These are phyloP conservation scores for Plodia interpunctella DNA, from an alignment of 1,140 invertebrate species.

Conservation along the genomic window DNA sequence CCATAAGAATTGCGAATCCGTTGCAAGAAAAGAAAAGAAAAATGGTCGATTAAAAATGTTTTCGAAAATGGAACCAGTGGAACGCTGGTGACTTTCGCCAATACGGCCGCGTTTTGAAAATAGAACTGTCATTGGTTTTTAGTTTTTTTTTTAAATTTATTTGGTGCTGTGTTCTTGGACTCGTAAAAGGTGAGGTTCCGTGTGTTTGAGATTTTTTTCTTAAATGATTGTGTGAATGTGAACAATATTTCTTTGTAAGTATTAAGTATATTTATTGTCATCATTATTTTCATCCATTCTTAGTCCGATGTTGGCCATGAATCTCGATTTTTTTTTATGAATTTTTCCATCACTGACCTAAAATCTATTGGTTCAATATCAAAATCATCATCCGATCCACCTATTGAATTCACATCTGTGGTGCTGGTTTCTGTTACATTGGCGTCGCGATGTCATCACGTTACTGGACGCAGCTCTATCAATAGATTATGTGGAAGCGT, in stretches of 20 bases:
- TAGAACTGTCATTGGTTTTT: constrained; percentile 29
- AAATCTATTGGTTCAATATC: too few relatives aligned
- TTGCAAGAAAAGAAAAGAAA: constrained; percentile 24
- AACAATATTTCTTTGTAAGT: background rate
- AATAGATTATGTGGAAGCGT: too few relatives aligned
- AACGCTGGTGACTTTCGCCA: constrained; percentile 56
- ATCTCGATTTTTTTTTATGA: too few relatives aligned
- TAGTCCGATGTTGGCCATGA: too few relatives aligned
- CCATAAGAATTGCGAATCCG: background rate
- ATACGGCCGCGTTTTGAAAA: constrained; percentile 50
- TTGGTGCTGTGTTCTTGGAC: constrained; percentile 39
- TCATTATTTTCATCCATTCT: too few relatives aligned
- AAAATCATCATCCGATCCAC: too few relatives aligned
- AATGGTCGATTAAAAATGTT: constrained; percentile 55
- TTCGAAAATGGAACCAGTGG: background rate
- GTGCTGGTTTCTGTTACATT: too few relatives aligned
- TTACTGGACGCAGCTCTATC: too few relatives aligned
- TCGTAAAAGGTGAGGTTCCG: constrained; percentile 42
- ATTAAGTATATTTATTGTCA: background rate
- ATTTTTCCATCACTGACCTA: too few relatives aligned
- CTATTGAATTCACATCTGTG: too few relatives aligned
- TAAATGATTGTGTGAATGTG: background rate
- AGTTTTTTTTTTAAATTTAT: constrained; percentile 21
- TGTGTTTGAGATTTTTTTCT: background rate
- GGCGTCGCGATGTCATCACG: too few relatives aligned